Evolutionary conservation across 2,797 vertebrate species (phyloP).

Genomic region (Manis pentadactyla): DNA sequence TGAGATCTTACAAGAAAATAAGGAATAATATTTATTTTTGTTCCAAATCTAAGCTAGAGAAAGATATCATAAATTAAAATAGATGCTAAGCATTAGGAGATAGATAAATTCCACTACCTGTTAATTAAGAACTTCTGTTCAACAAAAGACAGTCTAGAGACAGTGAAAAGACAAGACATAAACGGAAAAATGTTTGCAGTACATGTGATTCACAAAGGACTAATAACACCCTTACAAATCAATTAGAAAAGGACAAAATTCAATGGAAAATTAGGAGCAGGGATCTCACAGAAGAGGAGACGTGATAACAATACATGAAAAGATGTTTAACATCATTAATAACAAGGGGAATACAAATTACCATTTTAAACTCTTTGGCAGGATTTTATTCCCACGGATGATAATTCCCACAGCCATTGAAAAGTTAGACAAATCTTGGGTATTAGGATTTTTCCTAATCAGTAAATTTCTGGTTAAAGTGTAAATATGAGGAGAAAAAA

Average conservation of each 20-base stretch:
- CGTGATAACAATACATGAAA: neutral
- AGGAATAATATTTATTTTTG: neutral
- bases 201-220: constrained; percentile 11
- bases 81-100: neutral
- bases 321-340: neutral
- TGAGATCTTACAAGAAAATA: constrained; percentile 13
- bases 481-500: neutral
- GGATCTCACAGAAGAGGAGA: neutral
- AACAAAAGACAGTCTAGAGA: neutral
- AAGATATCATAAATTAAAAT: constrained; percentile 36
- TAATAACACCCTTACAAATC: neutral
- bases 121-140: constrained; percentile 9
- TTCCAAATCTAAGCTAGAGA: neutral
- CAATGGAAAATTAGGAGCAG: neutral
- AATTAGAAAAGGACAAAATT: neutral
- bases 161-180: neutral
- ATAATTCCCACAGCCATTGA: neutral
- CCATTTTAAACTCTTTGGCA: neutral
- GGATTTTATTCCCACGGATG: neutral
- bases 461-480: neutral
- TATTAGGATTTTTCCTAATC: neutral
- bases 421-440: neutral
- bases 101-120: neutral
- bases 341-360: neutral
- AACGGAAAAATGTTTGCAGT: neutral